Percentiles rank a stretch among this genome's conserved stretches.
phyloP scores from a whole-genome alignment of 2,888 invertebrate species.

The Xylota segnis region DNA sequence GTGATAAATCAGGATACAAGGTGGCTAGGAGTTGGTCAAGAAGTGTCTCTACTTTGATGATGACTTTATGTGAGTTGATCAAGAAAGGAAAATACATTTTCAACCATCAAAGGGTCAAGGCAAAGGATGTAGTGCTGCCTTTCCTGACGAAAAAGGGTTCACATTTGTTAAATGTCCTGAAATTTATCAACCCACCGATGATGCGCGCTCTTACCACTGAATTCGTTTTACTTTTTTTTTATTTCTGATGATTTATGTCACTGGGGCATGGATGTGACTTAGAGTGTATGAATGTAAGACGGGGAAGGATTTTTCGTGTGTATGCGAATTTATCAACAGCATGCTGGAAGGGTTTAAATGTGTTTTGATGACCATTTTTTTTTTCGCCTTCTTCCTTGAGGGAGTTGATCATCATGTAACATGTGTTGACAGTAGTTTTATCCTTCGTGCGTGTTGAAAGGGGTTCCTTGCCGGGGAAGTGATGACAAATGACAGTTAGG shows the following conservation, averaged over 20 bases:
- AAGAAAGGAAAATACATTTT: constrained; percentile 10
- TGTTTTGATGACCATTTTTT: constrained; percentile 29
- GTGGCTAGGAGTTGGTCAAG: constrained; percentile 22
- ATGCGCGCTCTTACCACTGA: background rate
- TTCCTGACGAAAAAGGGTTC: background rate
- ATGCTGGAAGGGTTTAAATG: constrained; percentile 37
- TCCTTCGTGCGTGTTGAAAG: constrained; percentile 1
- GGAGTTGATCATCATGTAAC: constrained; percentile 43
- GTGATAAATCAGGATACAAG: constrained; percentile 62
- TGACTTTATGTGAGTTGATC: constrained; percentile 44
- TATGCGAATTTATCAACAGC: constrained; percentile 31
- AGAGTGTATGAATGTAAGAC: constrained; percentile 3
- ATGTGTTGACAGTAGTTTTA: constrained; percentile 60
- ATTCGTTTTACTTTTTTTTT: constrained; percentile 2
- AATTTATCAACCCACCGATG: constrained; percentile 46
- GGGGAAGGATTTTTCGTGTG: constrained; percentile 9
- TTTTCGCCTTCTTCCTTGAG: background rate
- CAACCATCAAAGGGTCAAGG: constrained; percentile 30
- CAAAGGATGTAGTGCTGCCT: background rate
- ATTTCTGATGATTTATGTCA: constrained; percentile 43
- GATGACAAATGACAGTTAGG: constrained; percentile 51
- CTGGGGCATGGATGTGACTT: background rate
- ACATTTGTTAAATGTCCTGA: constrained; percentile 23
- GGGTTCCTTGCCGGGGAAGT: constrained; percentile 1
- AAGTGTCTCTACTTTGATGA: constrained; percentile 48